Evolutionary conservation across 1,140 invertebrate species (phyloP).

Genomic region (Achatina immaculata): DNA sequence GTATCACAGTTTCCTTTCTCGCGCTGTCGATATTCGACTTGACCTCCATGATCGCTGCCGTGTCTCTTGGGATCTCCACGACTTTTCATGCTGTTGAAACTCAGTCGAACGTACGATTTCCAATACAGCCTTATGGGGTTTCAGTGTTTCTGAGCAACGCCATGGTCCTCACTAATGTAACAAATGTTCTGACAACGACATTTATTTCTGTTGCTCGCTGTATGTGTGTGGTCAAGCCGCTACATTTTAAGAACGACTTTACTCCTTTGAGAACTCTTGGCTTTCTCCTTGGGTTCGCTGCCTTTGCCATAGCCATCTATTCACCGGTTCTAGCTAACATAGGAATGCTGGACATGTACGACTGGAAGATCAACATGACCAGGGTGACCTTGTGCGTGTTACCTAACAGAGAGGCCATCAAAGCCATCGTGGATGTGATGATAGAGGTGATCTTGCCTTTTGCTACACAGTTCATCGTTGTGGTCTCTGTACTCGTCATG

Average conservation of each 20-base stretch:
- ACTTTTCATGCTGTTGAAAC: not conserved
- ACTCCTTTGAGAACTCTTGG: not conserved
- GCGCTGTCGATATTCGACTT: not conserved
- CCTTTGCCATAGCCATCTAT: not conserved
- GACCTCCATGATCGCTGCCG: not conserved
- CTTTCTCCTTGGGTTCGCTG: not conserved
- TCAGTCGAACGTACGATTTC: not conserved
- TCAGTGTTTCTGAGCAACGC: not conserved
- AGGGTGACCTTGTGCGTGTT: not conserved
- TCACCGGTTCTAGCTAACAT: conserved; percentile 11
- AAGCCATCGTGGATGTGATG: not conserved
- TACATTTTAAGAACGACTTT: conserved; percentile 3
- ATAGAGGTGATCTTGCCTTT: not conserved
- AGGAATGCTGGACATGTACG: not conserved
- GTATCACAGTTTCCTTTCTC: not conserved
- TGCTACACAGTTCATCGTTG: not conserved
- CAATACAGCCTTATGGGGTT: not conserved
- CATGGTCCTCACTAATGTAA: not conserved
- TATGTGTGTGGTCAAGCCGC: not conserved
- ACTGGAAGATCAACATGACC: not conserved
- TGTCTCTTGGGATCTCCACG: not conserved
- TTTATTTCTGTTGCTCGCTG: not conserved
- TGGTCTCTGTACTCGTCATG: not conserved
- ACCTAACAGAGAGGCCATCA: not conserved
- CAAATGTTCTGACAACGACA: not conserved